Base-by-base conservation (phyloP, 1,140 invertebrate genomes). In the Lepidostoma basale region DNA sequence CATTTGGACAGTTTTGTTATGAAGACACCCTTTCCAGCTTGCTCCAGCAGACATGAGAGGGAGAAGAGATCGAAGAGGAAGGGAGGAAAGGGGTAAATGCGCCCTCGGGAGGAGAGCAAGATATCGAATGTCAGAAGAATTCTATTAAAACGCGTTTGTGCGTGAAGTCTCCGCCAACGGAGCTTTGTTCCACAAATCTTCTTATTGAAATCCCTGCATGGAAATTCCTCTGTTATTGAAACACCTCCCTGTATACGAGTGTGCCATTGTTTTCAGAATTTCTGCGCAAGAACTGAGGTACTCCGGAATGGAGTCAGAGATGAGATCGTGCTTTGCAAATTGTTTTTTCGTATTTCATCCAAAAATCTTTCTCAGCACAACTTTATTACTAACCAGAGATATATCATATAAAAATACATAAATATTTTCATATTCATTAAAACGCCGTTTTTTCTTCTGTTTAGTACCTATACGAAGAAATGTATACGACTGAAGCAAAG, bases 71-170 rank as follows among this genome's bases (percentile, higher is more conserved):
- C n/a, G n/a, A n/a, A n/a, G n/a, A n/a, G n/a, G n/a, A n/a, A n/a
- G n/a, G n/a, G n/a, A n/a, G n/a, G n/a, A n/a, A n/a, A n/a, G n/a
- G n/a, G n/a, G n/a, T n/a, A n/a, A n/a, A n/a, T n/a, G 54, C 20
- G 54, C 54, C 54, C 54, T 36, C 20, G n/a, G 8, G 42, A 45
- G 12, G 54, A 62, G 30, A 64, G 45, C 28, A 52, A 23, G 47
- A 64, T 64, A 64, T 64, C 62, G 39, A 47, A 45, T 54, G 62
- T 42, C 56, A 60, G 47, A 62, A 62, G 62, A 64, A 64, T 64
- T 64, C 62, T 54, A 64, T 64, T 64, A 64, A 45, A 62, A 52
- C 47, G 30, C 30, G 47, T 52, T 54, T 54, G 45, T 54, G 62
- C 62, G 62, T 64, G 62, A 64, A 52, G 47, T 2, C 16, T 12